Conservation (phyloP, 2,113 vertebrate genomes). For the Martes martes region DNA sequence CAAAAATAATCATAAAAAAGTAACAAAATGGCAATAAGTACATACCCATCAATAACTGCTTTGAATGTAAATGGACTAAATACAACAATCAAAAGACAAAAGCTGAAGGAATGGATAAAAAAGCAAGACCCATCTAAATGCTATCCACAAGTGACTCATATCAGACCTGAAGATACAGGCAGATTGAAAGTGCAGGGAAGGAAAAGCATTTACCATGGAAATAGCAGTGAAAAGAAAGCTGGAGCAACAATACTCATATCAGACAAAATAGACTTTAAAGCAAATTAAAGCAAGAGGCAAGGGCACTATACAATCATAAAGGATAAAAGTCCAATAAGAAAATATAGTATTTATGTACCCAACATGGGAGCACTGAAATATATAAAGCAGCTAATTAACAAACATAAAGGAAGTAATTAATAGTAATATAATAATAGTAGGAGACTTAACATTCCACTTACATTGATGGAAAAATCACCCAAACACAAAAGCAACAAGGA, state of each 20-base stretch:
- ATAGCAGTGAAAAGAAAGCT: background rate
- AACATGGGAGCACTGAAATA: background rate
- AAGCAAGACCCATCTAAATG: background rate
- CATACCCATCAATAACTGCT: background rate
- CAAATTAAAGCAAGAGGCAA: background rate
- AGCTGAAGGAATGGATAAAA: background rate
- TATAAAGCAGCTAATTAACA: background rate
- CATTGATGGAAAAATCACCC: background rate
- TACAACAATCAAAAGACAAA: background rate
- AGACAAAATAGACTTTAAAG: background rate
- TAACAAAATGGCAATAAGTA: background rate
- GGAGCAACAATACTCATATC: background rate
- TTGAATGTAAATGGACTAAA: background rate
- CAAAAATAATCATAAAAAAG: background rate
- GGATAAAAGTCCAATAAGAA: background rate
- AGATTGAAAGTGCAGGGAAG: background rate
- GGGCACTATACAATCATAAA: background rate
- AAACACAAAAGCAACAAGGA: background rate
- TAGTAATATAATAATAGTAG: background rate
- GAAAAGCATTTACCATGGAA: background rate
- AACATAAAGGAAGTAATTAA: background rate
- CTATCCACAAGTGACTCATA: background rate
- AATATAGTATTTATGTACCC: background rate
- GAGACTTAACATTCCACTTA: background rate
- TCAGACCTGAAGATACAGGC: background rate